Conservation (phyloP, 2,888 invertebrate genomes). For the Mythimna ferrago region DNA sequence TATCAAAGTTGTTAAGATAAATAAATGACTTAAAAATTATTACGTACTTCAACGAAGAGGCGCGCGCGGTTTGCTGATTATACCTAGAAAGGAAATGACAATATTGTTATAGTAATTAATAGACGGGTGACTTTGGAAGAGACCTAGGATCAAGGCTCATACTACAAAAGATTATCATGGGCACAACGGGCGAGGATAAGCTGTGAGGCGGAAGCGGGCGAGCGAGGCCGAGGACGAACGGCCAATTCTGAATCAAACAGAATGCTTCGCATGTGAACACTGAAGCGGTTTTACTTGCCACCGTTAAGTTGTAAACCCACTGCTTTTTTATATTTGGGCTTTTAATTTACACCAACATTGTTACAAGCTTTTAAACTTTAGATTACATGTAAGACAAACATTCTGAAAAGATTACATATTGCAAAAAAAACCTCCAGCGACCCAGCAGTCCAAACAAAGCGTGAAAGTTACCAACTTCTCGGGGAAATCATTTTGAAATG, state of each 20-base stretch:
- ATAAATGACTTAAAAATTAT: conserved; percentile 75
- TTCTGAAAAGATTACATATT: conserved; percentile 39
- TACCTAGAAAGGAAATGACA: conserved; percentile 90
- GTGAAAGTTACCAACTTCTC: conserved; percentile 51
- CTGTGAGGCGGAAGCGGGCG: conserved; percentile 86
- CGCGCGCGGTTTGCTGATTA: conserved; percentile 89
- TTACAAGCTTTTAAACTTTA: conserved; percentile 7
- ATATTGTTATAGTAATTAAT: conserved; percentile 80
- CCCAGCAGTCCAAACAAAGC: conserved; percentile 63
- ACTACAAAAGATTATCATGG: conserved; percentile 88
- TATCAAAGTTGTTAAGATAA: conserved; percentile 65
- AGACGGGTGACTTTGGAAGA: conserved; percentile 78
- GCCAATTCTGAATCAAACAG: conserved; percentile 84
- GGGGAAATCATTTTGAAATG: conserved; percentile 75
- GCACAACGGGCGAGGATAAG: conserved; percentile 88
- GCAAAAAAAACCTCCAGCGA: conserved; percentile 30
- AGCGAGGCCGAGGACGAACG: conserved; percentile 88
- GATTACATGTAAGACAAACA: conserved; percentile 8
- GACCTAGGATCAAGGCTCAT: conserved; percentile 87
- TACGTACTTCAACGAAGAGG: conserved; percentile 90
- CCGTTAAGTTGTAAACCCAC: conserved; percentile 64
- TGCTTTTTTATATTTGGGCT: conserved; percentile 25
- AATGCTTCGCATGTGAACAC: conserved; percentile 73
- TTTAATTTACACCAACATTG: conserved; percentile 15
- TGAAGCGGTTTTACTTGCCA: conserved; percentile 74